Evolutionary conservation across 2,888 invertebrate genomes (phyloP).

Genomic region (Pterobdella sp.): DNA sequence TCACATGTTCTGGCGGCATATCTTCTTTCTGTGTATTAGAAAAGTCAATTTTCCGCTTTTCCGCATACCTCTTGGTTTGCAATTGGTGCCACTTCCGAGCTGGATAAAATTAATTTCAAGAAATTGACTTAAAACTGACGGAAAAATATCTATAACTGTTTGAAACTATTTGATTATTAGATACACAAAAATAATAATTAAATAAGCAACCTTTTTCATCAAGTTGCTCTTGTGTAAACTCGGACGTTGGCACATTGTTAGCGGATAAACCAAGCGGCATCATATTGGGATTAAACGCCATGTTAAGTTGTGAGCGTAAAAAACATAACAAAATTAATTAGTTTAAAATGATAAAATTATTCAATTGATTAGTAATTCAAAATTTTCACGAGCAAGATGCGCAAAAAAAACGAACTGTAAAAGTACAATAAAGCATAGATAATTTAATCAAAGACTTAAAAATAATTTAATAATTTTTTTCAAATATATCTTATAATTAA

Average conservation of each 20-base stretch:
- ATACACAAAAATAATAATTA: neutral
- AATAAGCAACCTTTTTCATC: slow-evolving; percentile 6
- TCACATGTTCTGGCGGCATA: slow-evolving; percentile 97
- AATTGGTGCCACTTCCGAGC: slow-evolving; percentile 87
- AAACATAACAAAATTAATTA: neutral
- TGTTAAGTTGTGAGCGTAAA: neutral
- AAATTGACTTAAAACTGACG: neutral
- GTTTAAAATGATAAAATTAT: no score
- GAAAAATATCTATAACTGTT: neutral
- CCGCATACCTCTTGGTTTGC: slow-evolving; percentile 95
- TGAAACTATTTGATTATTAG: neutral
- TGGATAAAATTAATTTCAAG: slow-evolving; percentile 35
- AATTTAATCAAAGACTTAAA: neutral
- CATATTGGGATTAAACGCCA: slow-evolving; percentile 9
- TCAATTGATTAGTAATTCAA: no score
- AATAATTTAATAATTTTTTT: neutral
- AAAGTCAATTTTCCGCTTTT: slow-evolving; percentile 96
- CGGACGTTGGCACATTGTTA: neutral
- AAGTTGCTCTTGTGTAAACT: neutral
- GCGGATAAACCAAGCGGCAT: neutral
- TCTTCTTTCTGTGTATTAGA: slow-evolving; percentile 98
- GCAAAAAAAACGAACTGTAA: no score
- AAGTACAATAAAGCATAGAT: neutral
- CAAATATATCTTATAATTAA: no score
- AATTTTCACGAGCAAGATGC: no score